Evolutionary conservation across 2,888 invertebrate species (phyloP).

Genomic region (Tolmerus cingulatus): DNA sequence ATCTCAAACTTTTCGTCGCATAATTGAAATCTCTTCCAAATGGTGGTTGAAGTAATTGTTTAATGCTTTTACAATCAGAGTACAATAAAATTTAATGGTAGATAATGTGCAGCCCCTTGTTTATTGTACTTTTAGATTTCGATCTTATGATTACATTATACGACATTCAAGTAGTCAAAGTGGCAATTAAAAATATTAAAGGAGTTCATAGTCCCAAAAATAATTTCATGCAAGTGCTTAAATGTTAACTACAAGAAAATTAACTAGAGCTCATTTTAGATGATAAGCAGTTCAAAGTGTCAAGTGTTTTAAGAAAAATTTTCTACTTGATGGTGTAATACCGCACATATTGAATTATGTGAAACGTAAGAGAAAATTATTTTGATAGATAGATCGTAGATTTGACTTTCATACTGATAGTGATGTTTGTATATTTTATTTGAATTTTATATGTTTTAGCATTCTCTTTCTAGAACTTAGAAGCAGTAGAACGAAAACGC

Average conservation of each 20-base stretch:
- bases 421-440: too few relatives aligned
- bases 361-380: not conserved
- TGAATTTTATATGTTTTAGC: not conserved
- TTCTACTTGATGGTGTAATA: not conserved
- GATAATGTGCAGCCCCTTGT: too few relatives aligned
- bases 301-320: not conserved
- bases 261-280: not conserved
- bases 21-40: not conserved
- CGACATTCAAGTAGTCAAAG: not conserved
- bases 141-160: not conserved
- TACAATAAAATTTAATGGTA: not conserved
- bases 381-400: not conserved
- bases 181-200: not conserved
- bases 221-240: not conserved
- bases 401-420: not conserved
- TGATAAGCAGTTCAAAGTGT: not conserved
- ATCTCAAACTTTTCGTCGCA: not conserved
- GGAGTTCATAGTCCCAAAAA: not conserved
- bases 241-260: not conserved
- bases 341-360: not conserved
- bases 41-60: not conserved
- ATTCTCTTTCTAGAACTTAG: not conserved
- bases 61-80: not conserved
- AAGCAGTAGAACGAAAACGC: not conserved
- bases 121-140: not conserved